Evolutionary conservation across 1,140 invertebrate genomes (phyloP).

Genomic region (Hydropsyche tenuis): DNA sequence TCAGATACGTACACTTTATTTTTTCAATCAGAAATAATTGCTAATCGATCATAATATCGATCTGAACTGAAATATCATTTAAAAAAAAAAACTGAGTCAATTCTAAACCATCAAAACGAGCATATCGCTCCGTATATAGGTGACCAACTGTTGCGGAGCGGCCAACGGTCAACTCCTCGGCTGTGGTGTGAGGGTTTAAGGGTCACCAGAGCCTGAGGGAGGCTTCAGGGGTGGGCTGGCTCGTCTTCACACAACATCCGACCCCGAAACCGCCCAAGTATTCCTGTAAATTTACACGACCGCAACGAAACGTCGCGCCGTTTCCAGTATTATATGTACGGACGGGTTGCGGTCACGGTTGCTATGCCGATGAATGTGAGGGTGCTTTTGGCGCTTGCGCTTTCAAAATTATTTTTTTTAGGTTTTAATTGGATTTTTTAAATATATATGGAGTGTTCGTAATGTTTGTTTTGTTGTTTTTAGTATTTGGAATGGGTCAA

Average conservation of each 20-base stretch:
- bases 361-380: no score
- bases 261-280: slow-evolving; percentile 22
- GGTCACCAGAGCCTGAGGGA: neutral
- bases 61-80: no score
- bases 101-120: no score
- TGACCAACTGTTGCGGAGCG: slow-evolving; percentile 23
- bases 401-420: no score
- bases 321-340: neutral
- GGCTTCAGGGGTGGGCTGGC: neutral
- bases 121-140: no score
- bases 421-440: no score
- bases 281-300: slow-evolving; percentile 31
- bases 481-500: neutral
- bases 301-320: neutral
- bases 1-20: no score
- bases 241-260: slow-evolving; percentile 26
- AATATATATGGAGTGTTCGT: neutral
- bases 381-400: no score
- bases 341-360: no score
- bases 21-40: no score
- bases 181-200: neutral
- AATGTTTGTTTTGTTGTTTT: neutral
- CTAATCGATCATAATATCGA: no score
- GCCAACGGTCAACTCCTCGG: neutral
- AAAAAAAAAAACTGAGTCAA: no score